phyloP scores from a whole-genome alignment of 2,888 invertebrate species.

The Pseudococcus viburni region DNA sequence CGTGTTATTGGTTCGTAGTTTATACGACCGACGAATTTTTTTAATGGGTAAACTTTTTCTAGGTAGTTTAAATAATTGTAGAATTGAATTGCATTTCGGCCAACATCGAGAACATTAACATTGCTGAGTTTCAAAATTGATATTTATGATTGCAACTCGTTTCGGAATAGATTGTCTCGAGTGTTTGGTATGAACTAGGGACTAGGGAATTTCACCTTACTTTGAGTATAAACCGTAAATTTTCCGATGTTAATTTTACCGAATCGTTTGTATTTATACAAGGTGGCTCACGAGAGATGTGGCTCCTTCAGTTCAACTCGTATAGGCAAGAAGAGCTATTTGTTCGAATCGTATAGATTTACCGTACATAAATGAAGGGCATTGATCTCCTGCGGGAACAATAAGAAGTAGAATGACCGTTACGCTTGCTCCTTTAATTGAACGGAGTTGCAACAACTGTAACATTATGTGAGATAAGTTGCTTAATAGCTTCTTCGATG shows the following conservation, averaged over 20 bases:
- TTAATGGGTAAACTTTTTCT: not conserved
- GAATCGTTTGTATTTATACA: not conserved
- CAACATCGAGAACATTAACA: not conserved
- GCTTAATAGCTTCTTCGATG: not conserved
- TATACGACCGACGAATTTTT: not conserved
- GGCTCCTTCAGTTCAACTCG: not conserved
- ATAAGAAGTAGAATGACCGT: slow-evolving; percentile 4
- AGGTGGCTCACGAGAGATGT: not conserved
- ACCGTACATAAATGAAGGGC: not conserved
- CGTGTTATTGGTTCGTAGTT: not conserved
- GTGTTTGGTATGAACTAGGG: not conserved
- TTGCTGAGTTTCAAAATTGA: not conserved
- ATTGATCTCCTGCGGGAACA: not conserved
- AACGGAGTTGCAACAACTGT: slow-evolving; percentile 4
- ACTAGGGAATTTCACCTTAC: not conserved
- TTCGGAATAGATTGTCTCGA: not conserved
- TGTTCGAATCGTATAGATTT: not conserved
- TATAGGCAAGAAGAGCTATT: not conserved
- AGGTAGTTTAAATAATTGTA: not conserved
- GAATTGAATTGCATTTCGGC: not conserved
- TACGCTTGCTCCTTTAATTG: not conserved
- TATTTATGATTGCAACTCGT: slow-evolving; percentile 4
- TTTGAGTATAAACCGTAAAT: not conserved
- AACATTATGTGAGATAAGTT: slow-evolving; percentile 11
- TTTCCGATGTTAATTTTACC: not conserved